Percentiles rank a stretch among this genome's conserved stretches.
Conservation (phyloP, 2,888 invertebrate genomes). For the Lucinisca nassula region DNA sequence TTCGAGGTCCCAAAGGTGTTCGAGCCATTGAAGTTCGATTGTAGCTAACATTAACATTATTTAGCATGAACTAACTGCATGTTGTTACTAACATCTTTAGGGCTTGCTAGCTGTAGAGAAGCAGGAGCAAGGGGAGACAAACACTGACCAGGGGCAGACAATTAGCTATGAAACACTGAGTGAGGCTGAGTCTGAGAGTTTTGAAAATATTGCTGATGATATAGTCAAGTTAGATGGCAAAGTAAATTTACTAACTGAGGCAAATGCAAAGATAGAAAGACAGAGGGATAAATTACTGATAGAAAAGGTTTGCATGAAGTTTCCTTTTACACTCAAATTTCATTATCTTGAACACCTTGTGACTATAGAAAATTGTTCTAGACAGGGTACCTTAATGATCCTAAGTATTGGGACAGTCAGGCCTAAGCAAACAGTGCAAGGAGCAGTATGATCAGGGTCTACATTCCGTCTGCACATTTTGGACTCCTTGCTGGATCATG, state of each 20-base stretch:
- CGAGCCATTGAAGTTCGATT: too few species aligned
- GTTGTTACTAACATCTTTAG: constrained; percentile 44
- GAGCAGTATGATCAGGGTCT: too few species aligned
- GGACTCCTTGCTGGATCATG: too few species aligned
- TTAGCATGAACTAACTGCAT: constrained; percentile 27
- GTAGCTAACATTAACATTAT: too few species aligned
- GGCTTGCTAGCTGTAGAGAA: constrained; percentile 69
- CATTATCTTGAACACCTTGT: too few species aligned
- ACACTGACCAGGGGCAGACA: background rate
- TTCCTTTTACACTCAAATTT: too few species aligned
- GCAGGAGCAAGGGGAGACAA: constrained; percentile 37
- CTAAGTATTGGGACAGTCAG: too few species aligned
- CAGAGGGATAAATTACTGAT: constrained; percentile 75
- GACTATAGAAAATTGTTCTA: too few species aligned
- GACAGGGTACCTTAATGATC: too few species aligned
- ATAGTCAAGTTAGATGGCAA: constrained; percentile 75
- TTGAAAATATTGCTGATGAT: constrained; percentile 70
- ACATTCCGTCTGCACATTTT: too few species aligned
- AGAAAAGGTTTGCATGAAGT: constrained; percentile 75
- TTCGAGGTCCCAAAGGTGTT: too few species aligned
- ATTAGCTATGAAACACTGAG: constrained; percentile 7
- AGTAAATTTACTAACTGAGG: constrained; percentile 76
- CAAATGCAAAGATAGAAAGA: constrained; percentile 77
- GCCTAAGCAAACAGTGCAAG: too few species aligned
- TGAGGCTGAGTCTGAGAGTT: constrained; percentile 13